Base-by-base conservation (phyloP, 2,888 invertebrate genomes). In the Synanthedon tipuliformis region DNA sequence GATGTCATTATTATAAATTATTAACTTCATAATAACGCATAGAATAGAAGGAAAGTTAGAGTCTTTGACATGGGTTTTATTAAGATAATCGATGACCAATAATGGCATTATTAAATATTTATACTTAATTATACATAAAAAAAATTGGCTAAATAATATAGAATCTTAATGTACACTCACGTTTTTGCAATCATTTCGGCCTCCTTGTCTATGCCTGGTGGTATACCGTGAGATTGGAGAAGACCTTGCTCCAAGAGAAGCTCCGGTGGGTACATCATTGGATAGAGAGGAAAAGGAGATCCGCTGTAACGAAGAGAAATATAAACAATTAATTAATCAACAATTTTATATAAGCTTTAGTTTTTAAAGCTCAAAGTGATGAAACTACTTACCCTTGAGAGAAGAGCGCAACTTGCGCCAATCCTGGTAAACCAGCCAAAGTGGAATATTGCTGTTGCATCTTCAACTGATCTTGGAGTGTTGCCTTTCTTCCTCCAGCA, bases 221-320 rank as follows among this genome's bases (percentile, higher is more conserved):
- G 87, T 54, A 89, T 78, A 64, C 88, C 89, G 63, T 89, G 90
- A 54, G 88, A 81, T 77, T 89, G 90, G 56, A 87, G 73, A 0
- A 87, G 71, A 57, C 81, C 84, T 54, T 88, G 88, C 52, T 88
- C 88, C 53, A 88, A 59, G 1, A 88, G 68, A 4, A 88, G 61
- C 53, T 88, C 88, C 4, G 88, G 88, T 27, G 88, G 88, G 57
- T 88, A 88, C 66, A 88, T 67, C 88, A 88, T 88, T 40, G 88
- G 88, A 57, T 88, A 88, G 0, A 88, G 65, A 0, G 88, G 83
- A 64, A 88, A 88, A 2, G 87, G 86, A 2, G 87, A 83, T 8
- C 84, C 84, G 11, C 87, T 87, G 70, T 3, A 69, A 67, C 52
- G 3, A 54, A 53, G 53, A 56, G 34, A 34, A 34, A 27, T 27